phyloP scores from a whole-genome alignment of 23 tunicate species.

The Ascidia mentula region DNA sequence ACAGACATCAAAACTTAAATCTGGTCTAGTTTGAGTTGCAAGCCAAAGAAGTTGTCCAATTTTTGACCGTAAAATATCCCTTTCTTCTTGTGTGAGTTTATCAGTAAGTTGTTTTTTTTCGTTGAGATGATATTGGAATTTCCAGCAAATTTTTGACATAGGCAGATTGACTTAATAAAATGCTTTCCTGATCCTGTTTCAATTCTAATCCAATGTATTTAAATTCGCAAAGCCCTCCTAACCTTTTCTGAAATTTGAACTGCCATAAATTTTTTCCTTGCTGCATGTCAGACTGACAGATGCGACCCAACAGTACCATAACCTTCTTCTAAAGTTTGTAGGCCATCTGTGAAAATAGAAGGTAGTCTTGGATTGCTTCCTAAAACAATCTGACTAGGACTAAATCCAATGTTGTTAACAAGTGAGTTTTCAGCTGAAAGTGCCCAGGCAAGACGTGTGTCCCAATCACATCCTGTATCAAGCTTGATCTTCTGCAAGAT shows the following conservation, averaged over 20 bases:
- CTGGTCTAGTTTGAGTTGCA: no score
- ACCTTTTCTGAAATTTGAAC: conserved; percentile 14
- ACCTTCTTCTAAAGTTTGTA: no score
- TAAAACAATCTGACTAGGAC: conserved; percentile 28
- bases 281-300: background rate
- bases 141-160: no score
- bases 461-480: conserved; percentile 5
- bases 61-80: no score
- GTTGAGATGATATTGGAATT: no score
- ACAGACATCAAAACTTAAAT: no score
- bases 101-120: no score
- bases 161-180: no score
- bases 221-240: conserved; percentile 7
- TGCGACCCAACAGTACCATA: background rate
- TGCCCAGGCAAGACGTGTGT: conserved; percentile 16
- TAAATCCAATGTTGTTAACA: conserved; percentile 6
- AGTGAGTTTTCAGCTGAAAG: conserved; percentile 16
- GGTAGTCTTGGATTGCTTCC: conserved; percentile 1
- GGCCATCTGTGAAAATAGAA: background rate
- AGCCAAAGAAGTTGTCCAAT: no score
- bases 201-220: background rate
- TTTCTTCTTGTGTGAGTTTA: no score
- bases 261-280: background rate
- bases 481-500: background rate
- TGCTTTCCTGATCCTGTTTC: no score